phyloP scores from a whole-genome alignment of 92 coral and sea anemone species.

The Porites evermanni region DNA sequence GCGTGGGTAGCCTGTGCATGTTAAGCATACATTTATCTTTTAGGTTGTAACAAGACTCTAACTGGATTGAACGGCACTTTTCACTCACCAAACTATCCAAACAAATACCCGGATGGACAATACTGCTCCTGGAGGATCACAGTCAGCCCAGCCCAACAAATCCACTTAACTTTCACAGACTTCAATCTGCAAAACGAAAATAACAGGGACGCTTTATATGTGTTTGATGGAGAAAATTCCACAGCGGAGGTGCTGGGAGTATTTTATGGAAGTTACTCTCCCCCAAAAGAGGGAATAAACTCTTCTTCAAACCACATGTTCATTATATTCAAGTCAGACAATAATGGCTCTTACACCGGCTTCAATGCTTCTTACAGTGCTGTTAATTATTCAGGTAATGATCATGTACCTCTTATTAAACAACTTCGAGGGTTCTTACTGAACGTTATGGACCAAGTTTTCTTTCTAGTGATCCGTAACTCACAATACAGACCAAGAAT shows the following conservation, averaged over 20 bases:
- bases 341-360: constrained; percentile 13
- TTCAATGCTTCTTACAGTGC: constrained; percentile 14
- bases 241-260: constrained; percentile 41
- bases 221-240: constrained; percentile 55
- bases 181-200: constrained; percentile 38
- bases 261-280: constrained; percentile 52
- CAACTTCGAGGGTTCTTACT: not conserved
- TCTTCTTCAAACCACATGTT: constrained; percentile 55
- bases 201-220: constrained; percentile 43
- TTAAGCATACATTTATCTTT: not conserved
- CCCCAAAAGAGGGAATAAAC: constrained; percentile 44
- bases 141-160: constrained; percentile 42
- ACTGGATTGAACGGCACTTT: constrained; percentile 57
- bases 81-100: constrained; percentile 78
- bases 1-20: not conserved
- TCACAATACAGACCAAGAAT: too few species aligned
- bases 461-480: too few species aligned
- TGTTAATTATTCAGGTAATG: constrained; percentile 6
- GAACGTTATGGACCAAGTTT: not conserved
- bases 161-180: constrained; percentile 59
- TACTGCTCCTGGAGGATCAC: constrained; percentile 80
- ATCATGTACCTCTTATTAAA: not conserved
- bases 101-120: constrained; percentile 75
- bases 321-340: constrained; percentile 62
- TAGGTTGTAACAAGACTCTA: constrained; percentile 76